Conservation (phyloP, 1,140 invertebrate genomes). For the Samia ricini region DNA sequence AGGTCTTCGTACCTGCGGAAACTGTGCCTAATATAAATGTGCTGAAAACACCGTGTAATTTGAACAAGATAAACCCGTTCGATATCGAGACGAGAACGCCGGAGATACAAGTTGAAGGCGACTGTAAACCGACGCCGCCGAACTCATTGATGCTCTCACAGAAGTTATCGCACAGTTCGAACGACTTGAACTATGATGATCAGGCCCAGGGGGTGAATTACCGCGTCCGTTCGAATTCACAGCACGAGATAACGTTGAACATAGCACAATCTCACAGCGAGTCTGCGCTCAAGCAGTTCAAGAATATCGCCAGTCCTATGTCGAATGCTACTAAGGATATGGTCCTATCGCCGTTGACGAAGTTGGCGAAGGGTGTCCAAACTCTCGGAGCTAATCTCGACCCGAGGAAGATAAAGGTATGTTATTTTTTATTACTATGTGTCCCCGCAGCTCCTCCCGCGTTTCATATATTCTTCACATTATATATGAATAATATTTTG, state of each 20-base stretch:
- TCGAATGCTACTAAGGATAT: conserved; percentile 82
- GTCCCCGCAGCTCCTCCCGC: background rate
- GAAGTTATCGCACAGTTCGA: conserved; percentile 84
- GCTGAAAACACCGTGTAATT: conserved; percentile 54
- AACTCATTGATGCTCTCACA: conserved; percentile 78
- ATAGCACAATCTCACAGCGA: conserved; percentile 89
- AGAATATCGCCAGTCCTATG: conserved; percentile 82
- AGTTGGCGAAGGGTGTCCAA: conserved; percentile 90
- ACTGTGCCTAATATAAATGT: conserved; percentile 55
- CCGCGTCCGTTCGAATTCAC: conserved; percentile 81
- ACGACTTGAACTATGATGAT: conserved; percentile 78
- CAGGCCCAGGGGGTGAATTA: conserved; percentile 49
- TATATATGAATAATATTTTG: too few species aligned
- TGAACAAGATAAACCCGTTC: conserved; percentile 78
- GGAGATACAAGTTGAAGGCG: conserved; percentile 62
- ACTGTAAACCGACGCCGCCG: conserved; percentile 70
- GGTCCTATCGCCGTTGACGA: conserved; percentile 87
- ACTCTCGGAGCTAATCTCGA: conserved; percentile 90
- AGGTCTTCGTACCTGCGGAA: conserved; percentile 52
- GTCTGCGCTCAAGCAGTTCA: conserved; percentile 84
- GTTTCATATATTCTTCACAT: too few species aligned
- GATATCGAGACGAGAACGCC: conserved; percentile 53
- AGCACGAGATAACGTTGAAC: conserved; percentile 81
- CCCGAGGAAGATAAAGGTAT: conserved; percentile 85
- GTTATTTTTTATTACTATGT: background rate